Base-by-base conservation (phyloP, 2,888 invertebrate genomes). In the Lottia scabra region DNA sequence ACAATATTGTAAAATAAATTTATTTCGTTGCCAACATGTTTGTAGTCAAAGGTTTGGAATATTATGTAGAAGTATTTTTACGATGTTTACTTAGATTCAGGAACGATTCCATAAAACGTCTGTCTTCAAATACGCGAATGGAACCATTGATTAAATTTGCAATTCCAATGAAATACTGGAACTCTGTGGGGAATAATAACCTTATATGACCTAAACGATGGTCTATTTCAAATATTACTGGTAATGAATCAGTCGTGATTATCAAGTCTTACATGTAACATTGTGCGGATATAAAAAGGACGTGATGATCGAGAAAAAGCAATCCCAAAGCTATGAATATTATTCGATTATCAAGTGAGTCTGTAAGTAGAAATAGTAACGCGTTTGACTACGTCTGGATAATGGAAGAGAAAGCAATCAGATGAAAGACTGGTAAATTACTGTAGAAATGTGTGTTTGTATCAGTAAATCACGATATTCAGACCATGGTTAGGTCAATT, bases 391-490 rank as follows among this genome's bases (percentile, higher is more conserved):
- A 8, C 23, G 56, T 19, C 56, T n/a, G 56, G 56, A 56, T 56
- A 23, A 13, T 23, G 1, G 56, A 56, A 15, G 13, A 38, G 38
- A 19, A 23, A 23, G 19, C 56, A 56, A 56, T 56, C 56, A 23
- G 56, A 23, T 23, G 56, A 56, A 56, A 56, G 19, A 23, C 56
- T 56, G 19, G 56, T 56, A 56, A 23, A 56, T 56, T 56, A 56
- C 56, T 56, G 56, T 56, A 56, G 56, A 23, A 56, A 19, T 56
- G 19, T 56, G 19, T 56, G 23, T 56, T 56, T 56, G 56, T 23
- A 56, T 56, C 56, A 13, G 56, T 56, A 56, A 56, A 56, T 56
- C 56, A 56, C 56, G 56, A 56, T 23, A 23, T 56, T 56, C 56
- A 56, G 19, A 38, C 56, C 19, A 19, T 56, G 56, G 56, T 56